Conservation (phyloP, 1,140 invertebrate genomes). For the Diprion similis region DNA sequence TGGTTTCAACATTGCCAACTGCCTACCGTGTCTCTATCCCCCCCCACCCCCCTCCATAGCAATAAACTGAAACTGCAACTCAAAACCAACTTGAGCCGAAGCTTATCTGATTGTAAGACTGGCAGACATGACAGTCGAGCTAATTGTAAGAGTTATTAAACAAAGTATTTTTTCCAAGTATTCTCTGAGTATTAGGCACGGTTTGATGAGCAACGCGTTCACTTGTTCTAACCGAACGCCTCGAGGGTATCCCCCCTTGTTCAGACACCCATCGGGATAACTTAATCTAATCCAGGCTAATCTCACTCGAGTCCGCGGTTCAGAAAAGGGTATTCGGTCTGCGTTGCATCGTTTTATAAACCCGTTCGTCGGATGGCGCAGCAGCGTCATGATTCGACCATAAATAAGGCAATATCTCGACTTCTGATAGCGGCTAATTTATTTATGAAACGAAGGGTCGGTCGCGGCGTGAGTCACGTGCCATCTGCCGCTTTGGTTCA, state of each 20-base stretch:
- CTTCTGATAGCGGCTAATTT: conserved; percentile 57
- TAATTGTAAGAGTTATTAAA: no score
- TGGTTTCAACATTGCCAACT: no score
- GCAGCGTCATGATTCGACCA: conserved; percentile 47
- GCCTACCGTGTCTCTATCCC: no score
- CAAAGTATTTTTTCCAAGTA: no score
- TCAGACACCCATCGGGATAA: conserved; percentile 26
- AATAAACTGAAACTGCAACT: no score
- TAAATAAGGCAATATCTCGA: conserved; percentile 55
- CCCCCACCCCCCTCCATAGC: no score
- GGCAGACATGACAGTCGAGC: no score
- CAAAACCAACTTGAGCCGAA: no score
- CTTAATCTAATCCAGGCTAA: conserved; percentile 23
- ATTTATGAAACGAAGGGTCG: conserved; percentile 51
- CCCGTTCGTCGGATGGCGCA: conserved; percentile 20
- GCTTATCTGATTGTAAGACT: no score
- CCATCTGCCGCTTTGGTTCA: conserved; percentile 50
- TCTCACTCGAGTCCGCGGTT: conserved; percentile 19
- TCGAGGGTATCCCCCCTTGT: conserved; percentile 26
- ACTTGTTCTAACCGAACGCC: conserved; percentile 52
- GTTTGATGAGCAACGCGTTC: conserved; percentile 32
- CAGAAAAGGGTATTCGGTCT: conserved; percentile 15
- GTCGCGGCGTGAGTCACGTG: conserved; percentile 54
- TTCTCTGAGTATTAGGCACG: neutral
- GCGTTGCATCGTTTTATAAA: neutral